Evolutionary conservation across 2,113 vertebrate genomes (phyloP), one percentile per base, ranked within the genome.

Genomic region (Tetrax tetrax): DNA sequence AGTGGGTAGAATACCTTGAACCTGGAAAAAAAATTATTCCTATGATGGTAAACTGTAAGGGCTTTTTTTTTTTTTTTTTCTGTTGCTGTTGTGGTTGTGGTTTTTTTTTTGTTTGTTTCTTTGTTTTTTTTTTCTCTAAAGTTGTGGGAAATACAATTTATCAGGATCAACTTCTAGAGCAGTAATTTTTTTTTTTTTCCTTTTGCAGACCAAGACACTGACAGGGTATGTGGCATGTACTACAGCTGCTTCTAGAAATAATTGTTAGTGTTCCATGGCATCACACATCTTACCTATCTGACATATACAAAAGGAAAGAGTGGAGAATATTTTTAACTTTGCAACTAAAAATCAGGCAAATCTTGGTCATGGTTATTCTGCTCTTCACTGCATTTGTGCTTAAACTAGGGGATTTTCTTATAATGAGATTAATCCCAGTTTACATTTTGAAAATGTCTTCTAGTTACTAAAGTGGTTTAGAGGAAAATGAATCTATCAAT

Each of bases 41-140:
- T 65, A 1, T 37, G 20, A n/a, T 7, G 9, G 10, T 24, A 68
- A 66, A 66, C 2, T 9, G 4, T 22, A 78, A 61, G 3, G 53
- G 22, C 2, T n/a, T 41, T 61, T 29, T 79, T 56, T 43, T 17
- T 4, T 20, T 57, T 35, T 83, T 56, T 43, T 19, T 2, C 15
- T 57, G 4, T 9, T 53, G 14, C 7, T 63, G 4, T 2, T 75
- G 2, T 0, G 15, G 1, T 50, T 1, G 4, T 24, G 11, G 1
- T 4, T 1, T 4, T 5, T 43, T 12, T 16, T 43, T 43, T 38
- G 38, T 9, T 61, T 29, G 75, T 56, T 43, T 17, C n/a, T n/a
- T n/a, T n/a, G n/a, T n/a, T 4, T 20, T 59, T 35, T 31, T 45
- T 14, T 1, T 6, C 24, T 35, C 23, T 48, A 27, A 38, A 45